Evolutionary conservation across 2,113 vertebrate genomes (phyloP).

Genomic region (Jaculus jaculus): DNA sequence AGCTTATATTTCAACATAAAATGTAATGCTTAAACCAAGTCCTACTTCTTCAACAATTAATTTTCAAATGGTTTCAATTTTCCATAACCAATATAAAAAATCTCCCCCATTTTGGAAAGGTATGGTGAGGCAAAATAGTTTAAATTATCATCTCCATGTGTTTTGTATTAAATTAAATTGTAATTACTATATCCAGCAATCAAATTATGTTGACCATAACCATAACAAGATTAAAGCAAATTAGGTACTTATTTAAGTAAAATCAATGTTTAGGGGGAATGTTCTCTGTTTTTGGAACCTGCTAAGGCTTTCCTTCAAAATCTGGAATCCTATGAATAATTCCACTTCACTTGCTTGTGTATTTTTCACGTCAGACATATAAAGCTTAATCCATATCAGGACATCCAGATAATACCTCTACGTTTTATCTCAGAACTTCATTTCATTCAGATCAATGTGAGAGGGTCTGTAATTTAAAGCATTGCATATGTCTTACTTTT

Average conservation of each 20-base stretch:
- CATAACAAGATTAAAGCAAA: too few species aligned
- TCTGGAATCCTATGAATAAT: not conserved
- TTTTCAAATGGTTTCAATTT: not conserved
- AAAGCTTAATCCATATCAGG: not conserved
- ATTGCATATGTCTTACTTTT: not conserved
- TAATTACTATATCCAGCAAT: not conserved
- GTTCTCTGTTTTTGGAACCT: conserved; percentile 1
- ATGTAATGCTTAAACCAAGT: not conserved
- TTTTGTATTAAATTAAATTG: not conserved
- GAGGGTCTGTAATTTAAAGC: not conserved
- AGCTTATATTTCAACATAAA: not conserved
- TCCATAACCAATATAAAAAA: not conserved
- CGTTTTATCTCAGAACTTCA: not conserved
- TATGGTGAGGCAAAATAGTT: not conserved
- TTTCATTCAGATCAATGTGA: not conserved
- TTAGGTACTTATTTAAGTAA: not conserved
- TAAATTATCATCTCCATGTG: not conserved
- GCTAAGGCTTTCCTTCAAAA: not conserved
- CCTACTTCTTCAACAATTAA: not conserved
- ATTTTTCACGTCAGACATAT: not conserved
- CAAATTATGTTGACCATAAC: not conserved
- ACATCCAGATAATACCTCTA: not conserved
- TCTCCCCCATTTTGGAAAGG: not conserved
- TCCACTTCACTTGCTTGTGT: not conserved
- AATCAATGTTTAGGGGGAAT: not conserved